Base-by-base conservation (phyloP, 2,113 vertebrate genomes). In the Pterocles orientalis region DNA sequence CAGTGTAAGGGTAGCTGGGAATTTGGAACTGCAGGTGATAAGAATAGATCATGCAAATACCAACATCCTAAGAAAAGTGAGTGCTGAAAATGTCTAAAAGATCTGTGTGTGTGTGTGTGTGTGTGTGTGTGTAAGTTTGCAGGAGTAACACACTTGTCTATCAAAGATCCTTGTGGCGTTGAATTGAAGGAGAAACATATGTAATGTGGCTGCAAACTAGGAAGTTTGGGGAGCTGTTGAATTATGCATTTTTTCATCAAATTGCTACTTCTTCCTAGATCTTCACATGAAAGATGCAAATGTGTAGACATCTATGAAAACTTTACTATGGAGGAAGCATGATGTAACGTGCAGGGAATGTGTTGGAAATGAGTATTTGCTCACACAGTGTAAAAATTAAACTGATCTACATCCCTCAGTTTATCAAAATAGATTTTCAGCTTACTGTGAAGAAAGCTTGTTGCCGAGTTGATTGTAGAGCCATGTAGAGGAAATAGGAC, bases 391-490 rank as follows among this genome's bases (percentile, higher is more conserved):
- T 66, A 33, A 90, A 95, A 96, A 79, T 71, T 64, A 69, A 75
- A 82, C 51, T 43, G n/a, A 50, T 41, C 39, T 39, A 56, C n/a
- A 80, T 11, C 41, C 47, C 43, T 50, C 23, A 31, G 33, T 93
- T 95, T 76, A 69, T 68, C 56, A 65, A 91, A 82, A 72, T 8
- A 58, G 77, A 56, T 83, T 87, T 94, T 87, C 50, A 85, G 1
- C 21, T 85, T 62, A 20, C 21, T 45, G 48, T 2, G 9, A 20
- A 34, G 57, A 79, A 77, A 79, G 31, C 64, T 83, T 83, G 77
- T 86, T 82, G 80, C 71, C 95, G 93, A 92, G 80, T 97, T 94
- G 92, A 75, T 66, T 73, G 77, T 57, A 83, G 70, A 97, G 72
- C 86, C 75, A 31, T 90, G 90, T 94, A 92, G 93, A 94, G 66